Evolutionary conservation across 2,113 vertebrate species (phyloP).

Genomic region (Dolichotis patagonum): DNA sequence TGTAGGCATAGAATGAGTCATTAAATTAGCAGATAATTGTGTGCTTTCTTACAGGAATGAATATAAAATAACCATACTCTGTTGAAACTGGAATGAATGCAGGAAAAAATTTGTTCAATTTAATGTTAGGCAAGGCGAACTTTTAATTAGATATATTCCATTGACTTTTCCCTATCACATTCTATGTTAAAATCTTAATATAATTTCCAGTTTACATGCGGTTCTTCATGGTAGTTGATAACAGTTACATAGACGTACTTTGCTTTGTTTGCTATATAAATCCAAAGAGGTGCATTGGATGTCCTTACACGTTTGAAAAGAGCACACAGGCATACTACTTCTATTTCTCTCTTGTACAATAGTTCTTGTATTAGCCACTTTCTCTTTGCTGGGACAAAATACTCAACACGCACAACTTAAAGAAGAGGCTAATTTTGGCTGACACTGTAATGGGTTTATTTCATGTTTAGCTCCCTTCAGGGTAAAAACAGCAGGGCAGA

Average conservation of each 20-base stretch:
- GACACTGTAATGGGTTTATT: not conserved
- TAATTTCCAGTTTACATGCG: not conserved
- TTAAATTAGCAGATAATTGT: not conserved
- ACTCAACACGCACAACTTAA: not conserved
- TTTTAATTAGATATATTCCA: not conserved
- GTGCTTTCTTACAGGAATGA: not conserved
- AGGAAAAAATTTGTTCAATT: not conserved
- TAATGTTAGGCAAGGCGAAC: not conserved
- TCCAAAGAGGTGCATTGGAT: not conserved
- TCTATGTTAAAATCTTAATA: not conserved
- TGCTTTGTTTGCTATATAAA: not conserved
- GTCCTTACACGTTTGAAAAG: not conserved
- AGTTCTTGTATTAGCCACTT: not conserved
- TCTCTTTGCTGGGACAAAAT: not conserved
- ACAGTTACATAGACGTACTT: not conserved
- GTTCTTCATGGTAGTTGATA: not conserved
- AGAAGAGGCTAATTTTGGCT: not conserved
- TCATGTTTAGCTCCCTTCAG: not conserved
- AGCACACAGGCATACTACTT: rapidly evolving
- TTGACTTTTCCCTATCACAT: not conserved
- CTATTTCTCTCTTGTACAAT: not conserved
- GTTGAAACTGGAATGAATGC: not conserved
- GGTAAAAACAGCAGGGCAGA: not conserved
- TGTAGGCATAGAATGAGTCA: not conserved
- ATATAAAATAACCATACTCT: not conserved